Conservation (phyloP, 1,140 invertebrate genomes). For the Charaxes varanes region DNA sequence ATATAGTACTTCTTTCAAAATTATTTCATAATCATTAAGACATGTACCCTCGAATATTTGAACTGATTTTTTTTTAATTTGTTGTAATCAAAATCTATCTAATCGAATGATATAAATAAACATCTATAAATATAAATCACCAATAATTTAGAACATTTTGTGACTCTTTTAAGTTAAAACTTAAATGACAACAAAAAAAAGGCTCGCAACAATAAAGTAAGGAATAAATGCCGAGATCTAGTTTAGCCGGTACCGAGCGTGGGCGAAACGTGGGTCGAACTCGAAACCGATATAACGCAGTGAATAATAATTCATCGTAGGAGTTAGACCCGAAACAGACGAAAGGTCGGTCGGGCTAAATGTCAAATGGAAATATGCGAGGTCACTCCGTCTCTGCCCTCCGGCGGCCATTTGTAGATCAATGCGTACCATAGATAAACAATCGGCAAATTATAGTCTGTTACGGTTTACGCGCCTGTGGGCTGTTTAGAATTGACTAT, state of each 20-base stretch:
- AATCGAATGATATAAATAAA: no score
- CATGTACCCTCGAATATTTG: no score
- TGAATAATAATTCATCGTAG: slow-evolving; percentile 57
- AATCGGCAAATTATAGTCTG: slow-evolving; percentile 28
- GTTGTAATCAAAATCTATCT: no score
- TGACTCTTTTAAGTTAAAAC: no score
- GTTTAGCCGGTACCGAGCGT: slow-evolving; percentile 41
- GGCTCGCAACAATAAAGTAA: slow-evolving; percentile 40
- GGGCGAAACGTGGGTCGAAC: slow-evolving; percentile 40
- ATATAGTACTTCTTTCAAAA: no score
- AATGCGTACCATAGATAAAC: slow-evolving; percentile 32
- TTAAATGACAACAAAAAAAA: slow-evolving; percentile 32
- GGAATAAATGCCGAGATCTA: slow-evolving; percentile 45
- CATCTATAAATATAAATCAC: no score
- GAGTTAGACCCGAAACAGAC: slow-evolving; percentile 45
- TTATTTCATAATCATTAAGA: no score
- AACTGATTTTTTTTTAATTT: no score
- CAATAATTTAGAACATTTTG: no score
- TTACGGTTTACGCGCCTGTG: slow-evolving; percentile 17
- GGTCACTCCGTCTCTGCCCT: slow-evolving; percentile 38
- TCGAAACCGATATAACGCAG: slow-evolving; percentile 39
- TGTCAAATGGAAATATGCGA: slow-evolving; percentile 52
- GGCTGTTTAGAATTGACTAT: slow-evolving; percentile 10
- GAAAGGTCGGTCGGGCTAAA: slow-evolving; percentile 58
- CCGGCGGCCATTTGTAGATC: slow-evolving; percentile 39